A percentile compares a stretch with the other conserved stretches of the same genome.
These are phyloP conservation scores for Allolobophora icterica DNA, from an alignment of 2,888 invertebrate species.

Conservation along the genomic window DNA sequence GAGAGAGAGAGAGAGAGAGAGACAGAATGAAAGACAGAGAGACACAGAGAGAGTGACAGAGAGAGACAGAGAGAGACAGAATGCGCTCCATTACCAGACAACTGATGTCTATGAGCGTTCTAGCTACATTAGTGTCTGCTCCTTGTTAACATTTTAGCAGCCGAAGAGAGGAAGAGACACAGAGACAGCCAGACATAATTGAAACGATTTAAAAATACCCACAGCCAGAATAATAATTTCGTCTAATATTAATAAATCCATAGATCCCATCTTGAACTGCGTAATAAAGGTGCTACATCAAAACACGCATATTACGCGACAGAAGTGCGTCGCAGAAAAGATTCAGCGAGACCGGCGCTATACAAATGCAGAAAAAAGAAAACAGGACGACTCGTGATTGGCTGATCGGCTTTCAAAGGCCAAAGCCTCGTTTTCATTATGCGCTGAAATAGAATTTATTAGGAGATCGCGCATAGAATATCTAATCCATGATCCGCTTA, in stretches of 20 bases:
- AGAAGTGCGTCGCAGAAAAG: not conserved
- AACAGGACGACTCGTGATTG: not conserved
- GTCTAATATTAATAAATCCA: not conserved
- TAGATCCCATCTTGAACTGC: not conserved
- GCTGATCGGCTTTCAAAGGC: constrained; percentile 6
- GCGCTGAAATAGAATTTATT: not conserved
- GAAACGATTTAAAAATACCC: not conserved
- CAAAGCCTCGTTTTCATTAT: not conserved
- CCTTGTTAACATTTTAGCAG: too few species aligned
- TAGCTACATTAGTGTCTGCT: too few species aligned
- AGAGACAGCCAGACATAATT: not conserved
- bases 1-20: too few species aligned
- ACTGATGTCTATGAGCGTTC: too few species aligned
- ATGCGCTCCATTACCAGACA: too few species aligned
- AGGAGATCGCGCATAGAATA: constrained; percentile 11
- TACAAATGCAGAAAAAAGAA: not conserved
- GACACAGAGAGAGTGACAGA: too few species aligned
- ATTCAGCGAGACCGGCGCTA: not conserved
- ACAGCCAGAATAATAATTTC: not conserved
- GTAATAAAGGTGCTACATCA: not conserved
- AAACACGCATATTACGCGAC: not conserved
- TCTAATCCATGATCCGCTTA: not conserved
- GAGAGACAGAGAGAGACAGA: too few species aligned
- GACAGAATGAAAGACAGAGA: too few species aligned
- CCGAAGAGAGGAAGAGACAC: not conserved